Conservation (phyloP, 2,888 invertebrate species). For the Sinodicranocentrus sp. region DNA sequence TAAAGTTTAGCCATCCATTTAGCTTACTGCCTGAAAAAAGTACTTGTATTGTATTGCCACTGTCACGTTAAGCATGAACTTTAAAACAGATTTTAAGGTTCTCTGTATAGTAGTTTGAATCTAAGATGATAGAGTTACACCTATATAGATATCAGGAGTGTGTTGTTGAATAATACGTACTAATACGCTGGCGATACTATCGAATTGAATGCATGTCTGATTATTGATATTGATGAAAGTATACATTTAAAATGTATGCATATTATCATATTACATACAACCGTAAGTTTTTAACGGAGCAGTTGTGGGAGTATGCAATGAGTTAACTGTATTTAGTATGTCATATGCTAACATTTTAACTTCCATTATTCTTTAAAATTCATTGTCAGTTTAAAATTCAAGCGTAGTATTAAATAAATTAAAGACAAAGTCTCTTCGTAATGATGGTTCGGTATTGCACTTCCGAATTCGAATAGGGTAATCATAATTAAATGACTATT, state of each 20-base stretch:
- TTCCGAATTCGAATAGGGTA: no score
- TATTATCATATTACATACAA: no score
- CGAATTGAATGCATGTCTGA: background rate
- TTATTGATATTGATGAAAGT: conserved; percentile 6
- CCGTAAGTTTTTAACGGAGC: no score
- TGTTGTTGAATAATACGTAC: background rate
- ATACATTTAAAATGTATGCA: background rate
- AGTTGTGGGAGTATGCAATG: no score
- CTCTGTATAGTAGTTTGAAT: conserved; percentile 14
- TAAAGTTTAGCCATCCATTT: background rate
- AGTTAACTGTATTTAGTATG: no score
- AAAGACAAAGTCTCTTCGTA: no score
- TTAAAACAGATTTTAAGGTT: background rate
- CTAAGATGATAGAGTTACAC: background rate
- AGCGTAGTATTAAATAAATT: no score
- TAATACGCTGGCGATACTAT: background rate
- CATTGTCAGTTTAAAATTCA: no score
- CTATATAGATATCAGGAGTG: background rate
- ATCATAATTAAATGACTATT: no score
- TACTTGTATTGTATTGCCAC: background rate
- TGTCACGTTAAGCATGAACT: background rate
- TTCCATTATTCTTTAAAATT: no score
- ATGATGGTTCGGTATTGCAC: no score
- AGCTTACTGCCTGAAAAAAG: no score
- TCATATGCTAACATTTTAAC: conserved; percentile 25